These are phyloP conservation scores for Idaea aversata DNA, from an alignment of 2,888 invertebrate species.

Conservation along the genomic window DNA sequence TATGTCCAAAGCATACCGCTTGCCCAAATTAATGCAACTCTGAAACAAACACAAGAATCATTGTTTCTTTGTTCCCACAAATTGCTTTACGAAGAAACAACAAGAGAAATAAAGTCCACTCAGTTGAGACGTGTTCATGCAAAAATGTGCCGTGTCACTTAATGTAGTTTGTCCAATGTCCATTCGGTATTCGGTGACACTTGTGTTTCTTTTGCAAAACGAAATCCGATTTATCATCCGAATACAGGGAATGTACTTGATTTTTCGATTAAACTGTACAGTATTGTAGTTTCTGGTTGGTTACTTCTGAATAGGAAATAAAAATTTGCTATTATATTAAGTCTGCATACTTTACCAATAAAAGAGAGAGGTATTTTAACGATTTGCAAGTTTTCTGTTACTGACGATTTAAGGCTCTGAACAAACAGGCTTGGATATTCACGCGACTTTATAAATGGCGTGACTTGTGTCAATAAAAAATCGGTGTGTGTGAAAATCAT, in stretches of 20 bases:
- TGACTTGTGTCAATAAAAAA: no score
- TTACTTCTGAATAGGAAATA: slow-evolving; percentile 12
- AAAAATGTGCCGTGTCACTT: slow-evolving; percentile 50
- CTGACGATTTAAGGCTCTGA: no score
- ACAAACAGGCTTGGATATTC: no score
- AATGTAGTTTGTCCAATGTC: slow-evolving; percentile 37
- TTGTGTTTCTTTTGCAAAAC: not conserved
- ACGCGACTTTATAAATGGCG: no score
- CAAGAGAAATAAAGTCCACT: slow-evolving; percentile 16
- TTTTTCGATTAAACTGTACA: not conserved
- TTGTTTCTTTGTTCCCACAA: slow-evolving; percentile 4
- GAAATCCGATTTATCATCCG: slow-evolving; percentile 11
- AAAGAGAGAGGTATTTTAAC: no score
- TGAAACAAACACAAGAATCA: slow-evolving; percentile 4
- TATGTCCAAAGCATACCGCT: not conserved
- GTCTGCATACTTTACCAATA: no score
- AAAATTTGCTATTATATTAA: not conserved
- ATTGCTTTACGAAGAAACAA: slow-evolving; percentile 4
- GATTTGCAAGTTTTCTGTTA: no score
- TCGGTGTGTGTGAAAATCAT: no score
- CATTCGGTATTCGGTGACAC: slow-evolving; percentile 21
- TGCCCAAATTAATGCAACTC: not conserved
- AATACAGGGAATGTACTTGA: slow-evolving; percentile 8
- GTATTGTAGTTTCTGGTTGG: slow-evolving; percentile 2
- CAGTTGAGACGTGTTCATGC: slow-evolving; percentile 34